These are phyloP conservation scores for Oreochromis spilurus DNA, from an alignment of 2,113 vertebrate species.

Conservation along the genomic window DNA sequence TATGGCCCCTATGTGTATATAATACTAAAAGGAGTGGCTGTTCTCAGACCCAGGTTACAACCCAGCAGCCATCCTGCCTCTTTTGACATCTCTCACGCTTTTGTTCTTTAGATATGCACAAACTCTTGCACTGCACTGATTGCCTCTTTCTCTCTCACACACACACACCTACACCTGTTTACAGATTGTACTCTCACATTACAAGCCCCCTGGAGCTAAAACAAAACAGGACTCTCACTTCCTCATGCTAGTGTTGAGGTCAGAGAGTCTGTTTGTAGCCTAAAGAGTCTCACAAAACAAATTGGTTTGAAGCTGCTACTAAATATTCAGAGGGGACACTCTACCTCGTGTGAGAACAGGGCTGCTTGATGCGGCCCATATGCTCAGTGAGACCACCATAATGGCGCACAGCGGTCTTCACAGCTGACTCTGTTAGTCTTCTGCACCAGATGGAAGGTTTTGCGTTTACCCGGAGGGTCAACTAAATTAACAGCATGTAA, in stretches of 20 bases:
- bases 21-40: conserved; percentile 19
- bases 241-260: neutral
- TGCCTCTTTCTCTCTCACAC: neutral
- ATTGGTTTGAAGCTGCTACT: conserved; percentile 30
- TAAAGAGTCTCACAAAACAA: neutral
- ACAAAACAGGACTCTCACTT: neutral
- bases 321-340: conserved; percentile 17
- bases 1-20: conserved; percentile 40
- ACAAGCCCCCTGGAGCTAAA: neutral
- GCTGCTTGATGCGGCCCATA: neutral
- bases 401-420: neutral
- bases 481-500: neutral
- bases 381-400: conserved; percentile 14
- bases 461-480: neutral
- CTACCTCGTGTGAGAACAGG: conserved; percentile 43
- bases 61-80: conserved; percentile 36
- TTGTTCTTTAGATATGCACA: conserved; percentile 34
- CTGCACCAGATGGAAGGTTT: neutral
- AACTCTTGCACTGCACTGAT: conserved; percentile 38
- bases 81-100: conserved; percentile 22
- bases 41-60: conserved; percentile 25
- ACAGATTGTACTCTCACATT: conserved; percentile 10
- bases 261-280: neutral
- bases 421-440: neutral
- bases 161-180: neutral